Base-by-base conservation (phyloP, 2,888 invertebrate genomes). In the Yponomeuta cagnagella region DNA sequence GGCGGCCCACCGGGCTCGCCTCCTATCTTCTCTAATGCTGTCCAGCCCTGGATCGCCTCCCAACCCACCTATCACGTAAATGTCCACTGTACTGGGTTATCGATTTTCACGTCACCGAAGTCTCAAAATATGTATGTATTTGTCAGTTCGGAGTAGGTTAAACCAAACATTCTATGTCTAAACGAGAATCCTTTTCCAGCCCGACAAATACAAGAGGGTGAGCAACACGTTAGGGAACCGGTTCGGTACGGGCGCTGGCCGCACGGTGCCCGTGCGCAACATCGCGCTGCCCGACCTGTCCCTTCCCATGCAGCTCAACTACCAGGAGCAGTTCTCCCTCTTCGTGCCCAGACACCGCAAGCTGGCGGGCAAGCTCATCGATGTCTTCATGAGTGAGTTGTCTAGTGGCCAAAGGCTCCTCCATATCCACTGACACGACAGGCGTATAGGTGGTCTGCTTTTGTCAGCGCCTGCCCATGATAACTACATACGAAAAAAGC, bases 291-390 rank as follows among this genome's bases (percentile, higher is more conserved):
- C 96, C 0, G 94, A 95, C 83, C 81, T 96, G 15, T 83, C 87
- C 12, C 78, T 94, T 63, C 94, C 95, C 0, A 87, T 94, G 92
- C 83, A 93, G 77, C 87, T 96, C 78, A 90, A 93, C 3, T 93
- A 94, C 74, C 93, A 94, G 31, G 94, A 94, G 3, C 93, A 94
- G 77, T 96, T 96, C 87, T 96, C 96, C 0, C 89, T 95, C 33
- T 96, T 96, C 82, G 93, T 96, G 74, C 95, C 95, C 1, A 89
- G 89, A 70, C 96, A 96, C 84, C 92, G 95, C 2, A 82, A 84
- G 75, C 93, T 95, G 84, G 95, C 96, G 0, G 93, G 89, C 0
- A 93, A 93, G 8, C 93, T 96, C 6, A 95, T 95, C 72, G 94
- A 95, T 73, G 93, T 96, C 68, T 94, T 96, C 72, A 88, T 95